Base-by-base conservation (phyloP, 2,113 vertebrate genomes). In the Hemiprocne comata region DNA sequence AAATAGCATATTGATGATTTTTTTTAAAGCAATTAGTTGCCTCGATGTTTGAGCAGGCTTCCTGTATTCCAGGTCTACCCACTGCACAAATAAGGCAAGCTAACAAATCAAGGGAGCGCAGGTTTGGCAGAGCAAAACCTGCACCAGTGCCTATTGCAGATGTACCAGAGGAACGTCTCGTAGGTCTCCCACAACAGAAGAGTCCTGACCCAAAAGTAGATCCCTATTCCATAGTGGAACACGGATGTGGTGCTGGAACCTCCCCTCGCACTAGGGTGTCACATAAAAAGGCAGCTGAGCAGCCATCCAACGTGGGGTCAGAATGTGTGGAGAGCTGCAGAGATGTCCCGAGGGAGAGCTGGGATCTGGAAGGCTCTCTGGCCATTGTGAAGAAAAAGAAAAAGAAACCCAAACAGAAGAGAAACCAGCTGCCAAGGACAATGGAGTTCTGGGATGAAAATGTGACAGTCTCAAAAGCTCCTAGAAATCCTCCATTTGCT, bases 11-110 rank as follows among this genome's bases (percentile, higher is more conserved):
- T 62, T 40, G 40, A 10, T 61, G 16, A 38, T 25, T 34, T 60
- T 71, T 40, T 36, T 76, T 61, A 33, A 1, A 87, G 50, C 87
- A 46, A 85, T 13, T 55, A 44, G 93, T n/a, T 28, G 50, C 95
- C 85, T 90, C 38, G 83, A 96, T 97, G 95, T 97, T 98, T 98
- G 97, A 97, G 98, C 96, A 84, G 96, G 88, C 96, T 98, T 98
- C 97, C 94, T 98, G 87, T 98, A 75, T 98, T 98, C 95, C 98
- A 98, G 97, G 98, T 98, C 70, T 84, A 57, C 89, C 91, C 90
- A 64, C 78, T 87, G 89, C 95, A 84, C 97, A 97, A 94, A 58
- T 96, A 77, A 98, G 89, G 96, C 97, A 95, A 78, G 93, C 60
- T 92, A 91, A 84, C 97, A 97, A 97, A 97, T 16, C 97, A 12